These are phyloP conservation scores for Mercenaria mercenaria DNA, from an alignment of 1,140 invertebrate genomes.

Conservation along the genomic window DNA sequence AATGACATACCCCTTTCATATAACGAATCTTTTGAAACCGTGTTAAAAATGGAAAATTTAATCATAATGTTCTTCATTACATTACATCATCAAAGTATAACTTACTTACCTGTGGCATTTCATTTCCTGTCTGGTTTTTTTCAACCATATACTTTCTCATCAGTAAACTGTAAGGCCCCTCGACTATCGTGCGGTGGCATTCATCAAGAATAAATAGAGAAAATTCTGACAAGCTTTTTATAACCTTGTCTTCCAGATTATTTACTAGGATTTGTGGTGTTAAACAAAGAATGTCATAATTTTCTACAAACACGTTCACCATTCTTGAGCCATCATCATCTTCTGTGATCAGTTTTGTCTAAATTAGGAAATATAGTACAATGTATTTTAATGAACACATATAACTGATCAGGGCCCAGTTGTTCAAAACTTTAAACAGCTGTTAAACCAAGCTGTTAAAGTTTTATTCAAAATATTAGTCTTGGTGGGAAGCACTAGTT, in stretches of 20 bases:
- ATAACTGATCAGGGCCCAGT: no score
- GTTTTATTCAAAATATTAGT: no score
- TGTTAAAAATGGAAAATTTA: no score
- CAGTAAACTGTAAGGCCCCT: conserved; percentile 82
- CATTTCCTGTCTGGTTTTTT: conserved; percentile 55
- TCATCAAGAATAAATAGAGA: conserved; percentile 84
- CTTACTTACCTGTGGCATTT: conserved; percentile 65
- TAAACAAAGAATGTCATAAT: conserved; percentile 78
- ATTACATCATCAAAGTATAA: no score
- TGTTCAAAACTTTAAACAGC: no score
- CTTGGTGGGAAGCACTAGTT: no score
- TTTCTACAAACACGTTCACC: conserved; percentile 71
- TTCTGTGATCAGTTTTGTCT: conserved; percentile 65
- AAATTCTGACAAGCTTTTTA: conserved; percentile 68
- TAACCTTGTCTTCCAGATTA: conserved; percentile 69
- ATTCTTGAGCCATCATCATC: conserved; percentile 74
- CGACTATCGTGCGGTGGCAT: conserved; percentile 84
- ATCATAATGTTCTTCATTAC: no score
- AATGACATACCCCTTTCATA: no score
- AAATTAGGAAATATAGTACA: no score
- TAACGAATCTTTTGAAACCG: no score
- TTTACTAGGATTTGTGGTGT: conserved; percentile 81
- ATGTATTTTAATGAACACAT: no score
- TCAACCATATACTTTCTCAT: conserved; percentile 79
- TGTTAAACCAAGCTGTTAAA: no score